Evolutionary conservation across 2,797 vertebrate species (phyloP), one percentile per base, ranked within the genome.

Genomic region (Gobio occitaniae): DNA sequence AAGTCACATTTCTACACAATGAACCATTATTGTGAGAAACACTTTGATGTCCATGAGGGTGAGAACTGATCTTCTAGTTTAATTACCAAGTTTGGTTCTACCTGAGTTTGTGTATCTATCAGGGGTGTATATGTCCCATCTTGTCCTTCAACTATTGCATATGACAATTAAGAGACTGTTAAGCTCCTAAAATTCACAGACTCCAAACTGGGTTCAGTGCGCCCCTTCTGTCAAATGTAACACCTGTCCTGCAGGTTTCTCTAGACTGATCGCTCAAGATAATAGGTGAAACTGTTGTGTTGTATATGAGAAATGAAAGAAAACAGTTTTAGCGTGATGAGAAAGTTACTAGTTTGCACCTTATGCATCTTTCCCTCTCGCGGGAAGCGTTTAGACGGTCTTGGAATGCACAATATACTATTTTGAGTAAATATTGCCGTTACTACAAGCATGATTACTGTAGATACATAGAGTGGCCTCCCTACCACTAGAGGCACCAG

Each of bases 401-500:
- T 92, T 94, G 94, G 94, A 96, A 96, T 95, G 94, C 94, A 94
- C 93, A 94, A 95, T 94, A 95, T 90, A 90, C 93, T 90, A 87
- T 87, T 86, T 90, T 93, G 93, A 95, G 80, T 94, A 93, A 93
- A 95, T 95, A 96, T 95, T 95, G 95, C 94, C 86, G 36, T 94
- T 95, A 95, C 93, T 95, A 95, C 93, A 95, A 96, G 95, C 94
- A 92, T 92, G 93, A 95, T 95, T 95, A 95, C 92, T 94, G 94
- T 94, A 93, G 94, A 94, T 96, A 95, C 95, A 95, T 95, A 95
- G 91, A 92, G 94, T 90, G 92, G 92, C 93, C 93, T 93, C 92
- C 91, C 90, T 91, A 91, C 91, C 92, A 93, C 90, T 91, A 90
- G 93, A 93, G 93, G 92, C 93, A 91, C 93, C 90, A 91, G 90